Conservation (phyloP, 2,113 vertebrate species). For the Astur gentilis region DNA sequence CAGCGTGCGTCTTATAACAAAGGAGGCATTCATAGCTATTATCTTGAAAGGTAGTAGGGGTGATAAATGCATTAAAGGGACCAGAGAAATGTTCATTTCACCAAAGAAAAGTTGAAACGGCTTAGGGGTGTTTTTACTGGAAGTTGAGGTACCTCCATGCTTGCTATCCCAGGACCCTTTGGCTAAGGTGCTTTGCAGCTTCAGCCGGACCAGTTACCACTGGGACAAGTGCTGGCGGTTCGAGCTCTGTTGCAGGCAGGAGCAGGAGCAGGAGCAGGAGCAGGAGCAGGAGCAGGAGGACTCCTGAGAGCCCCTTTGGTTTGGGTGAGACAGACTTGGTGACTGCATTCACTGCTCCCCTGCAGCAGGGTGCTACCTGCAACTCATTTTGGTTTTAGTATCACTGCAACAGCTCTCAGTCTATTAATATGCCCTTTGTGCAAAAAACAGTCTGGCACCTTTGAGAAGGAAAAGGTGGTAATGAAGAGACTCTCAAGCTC, state of each 20-base stretch:
- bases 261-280: background rate
- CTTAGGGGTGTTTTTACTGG: background rate
- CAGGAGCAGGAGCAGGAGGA: background rate
- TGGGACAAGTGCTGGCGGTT: background rate
- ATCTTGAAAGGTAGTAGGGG: constrained; percentile 24
- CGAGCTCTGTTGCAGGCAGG: background rate
- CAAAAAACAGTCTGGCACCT: constrained; percentile 53
- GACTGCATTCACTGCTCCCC: background rate
- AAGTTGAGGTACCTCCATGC: background rate
- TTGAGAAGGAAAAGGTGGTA: constrained; percentile 31
- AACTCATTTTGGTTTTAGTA: background rate
- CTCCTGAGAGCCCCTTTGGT: background rate
- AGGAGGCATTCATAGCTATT: constrained; percentile 50
- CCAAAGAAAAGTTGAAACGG: background rate
- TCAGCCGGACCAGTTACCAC: background rate
- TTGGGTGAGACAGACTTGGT: background rate
- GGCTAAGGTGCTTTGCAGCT: background rate
- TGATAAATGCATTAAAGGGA: background rate
- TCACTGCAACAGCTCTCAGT: constrained; percentile 1
- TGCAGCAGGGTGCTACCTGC: background rate
- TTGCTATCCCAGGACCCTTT: background rate
- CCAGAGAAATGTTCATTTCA: background rate
- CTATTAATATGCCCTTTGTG: constrained; percentile 43
- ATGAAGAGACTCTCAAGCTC: constrained; percentile 10
- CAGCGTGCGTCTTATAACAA: constrained; percentile 24